Evolutionary conservation across 64 coral and sea anemone species (phyloP).

Genomic region (Pocillopora damicornis): DNA sequence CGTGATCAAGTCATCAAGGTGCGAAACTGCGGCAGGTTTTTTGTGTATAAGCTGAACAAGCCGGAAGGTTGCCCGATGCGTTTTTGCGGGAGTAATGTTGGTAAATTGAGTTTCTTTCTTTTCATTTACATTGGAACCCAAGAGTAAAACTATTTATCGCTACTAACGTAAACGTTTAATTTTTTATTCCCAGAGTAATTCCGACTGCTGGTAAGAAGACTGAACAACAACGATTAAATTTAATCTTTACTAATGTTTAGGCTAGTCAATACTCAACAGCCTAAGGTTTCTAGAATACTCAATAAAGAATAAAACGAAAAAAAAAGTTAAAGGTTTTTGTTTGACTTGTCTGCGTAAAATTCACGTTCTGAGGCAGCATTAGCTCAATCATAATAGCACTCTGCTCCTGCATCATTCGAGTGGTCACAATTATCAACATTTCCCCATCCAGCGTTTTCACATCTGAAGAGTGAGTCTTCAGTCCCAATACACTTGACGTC

Average conservation of each 20-base stretch:
- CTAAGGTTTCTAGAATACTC: too few relatives aligned
- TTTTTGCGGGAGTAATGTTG: background rate
- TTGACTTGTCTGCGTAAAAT: background rate
- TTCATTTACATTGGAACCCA: too few relatives aligned
- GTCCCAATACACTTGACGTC: background rate
- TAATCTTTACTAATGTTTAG: too few relatives aligned
- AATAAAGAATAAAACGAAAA: too few relatives aligned
- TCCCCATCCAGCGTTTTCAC: background rate
- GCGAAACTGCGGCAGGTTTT: conserved; percentile 53
- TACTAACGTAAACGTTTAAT: too few relatives aligned
- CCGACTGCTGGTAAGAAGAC: background rate
- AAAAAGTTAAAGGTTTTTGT: too few relatives aligned
- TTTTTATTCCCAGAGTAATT: too few relatives aligned
- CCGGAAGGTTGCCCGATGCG: background rate
- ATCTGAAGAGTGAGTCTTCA: background rate
- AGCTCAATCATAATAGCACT: background rate
- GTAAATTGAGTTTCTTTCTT: background rate
- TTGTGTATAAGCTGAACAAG: conserved; percentile 47
- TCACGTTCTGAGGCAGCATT: background rate
- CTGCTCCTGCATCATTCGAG: conserved; percentile 12
- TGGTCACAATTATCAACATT: background rate
- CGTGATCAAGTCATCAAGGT: conserved; percentile 19
- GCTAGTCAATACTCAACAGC: too few relatives aligned
- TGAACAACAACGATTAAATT: too few relatives aligned
- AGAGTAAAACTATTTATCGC: too few relatives aligned